Conservation (phyloP, 2,888 invertebrate genomes). For the Phortica okadai region DNA sequence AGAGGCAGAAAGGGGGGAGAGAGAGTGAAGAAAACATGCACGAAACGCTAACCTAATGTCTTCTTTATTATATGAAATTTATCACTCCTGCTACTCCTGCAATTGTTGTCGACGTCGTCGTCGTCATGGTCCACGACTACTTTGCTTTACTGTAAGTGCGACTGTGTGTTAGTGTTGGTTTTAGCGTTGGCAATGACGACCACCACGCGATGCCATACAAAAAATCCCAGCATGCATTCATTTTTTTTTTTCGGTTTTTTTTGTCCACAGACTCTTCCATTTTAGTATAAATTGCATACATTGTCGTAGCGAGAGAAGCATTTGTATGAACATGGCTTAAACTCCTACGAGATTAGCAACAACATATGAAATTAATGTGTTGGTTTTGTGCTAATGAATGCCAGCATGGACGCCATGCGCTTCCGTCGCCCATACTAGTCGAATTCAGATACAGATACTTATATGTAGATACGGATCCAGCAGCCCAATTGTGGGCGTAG, state of each 20-base stretch:
- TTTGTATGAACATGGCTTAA: conserved; percentile 33
- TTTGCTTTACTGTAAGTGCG: background rate
- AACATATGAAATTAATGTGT: conserved; percentile 31
- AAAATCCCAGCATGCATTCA: background rate
- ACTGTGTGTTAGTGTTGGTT: background rate
- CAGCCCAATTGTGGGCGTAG: too few relatives aligned
- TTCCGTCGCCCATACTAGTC: background rate
- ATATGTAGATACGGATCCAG: too few relatives aligned
- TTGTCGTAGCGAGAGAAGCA: conserved; percentile 9
- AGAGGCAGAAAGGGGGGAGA: background rate
- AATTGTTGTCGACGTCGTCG: background rate
- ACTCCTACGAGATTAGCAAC: conserved; percentile 32
- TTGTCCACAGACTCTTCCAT: background rate
- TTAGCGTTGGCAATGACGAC: background rate
- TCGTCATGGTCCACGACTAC: background rate
- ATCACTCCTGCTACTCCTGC: conserved; percentile 55
- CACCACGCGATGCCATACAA: background rate
- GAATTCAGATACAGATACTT: background rate
- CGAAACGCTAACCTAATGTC: conserved; percentile 68
- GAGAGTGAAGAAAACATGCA: background rate
- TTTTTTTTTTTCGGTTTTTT: background rate
- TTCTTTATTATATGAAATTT: conserved; percentile 72
- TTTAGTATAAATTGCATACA: conserved; percentile 14
- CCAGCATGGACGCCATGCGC: background rate
- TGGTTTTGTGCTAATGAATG: conserved; percentile 34